These are phyloP conservation scores for Mustela nigripes DNA, from an alignment of 2,113 vertebrate species.

Conservation along the genomic window DNA sequence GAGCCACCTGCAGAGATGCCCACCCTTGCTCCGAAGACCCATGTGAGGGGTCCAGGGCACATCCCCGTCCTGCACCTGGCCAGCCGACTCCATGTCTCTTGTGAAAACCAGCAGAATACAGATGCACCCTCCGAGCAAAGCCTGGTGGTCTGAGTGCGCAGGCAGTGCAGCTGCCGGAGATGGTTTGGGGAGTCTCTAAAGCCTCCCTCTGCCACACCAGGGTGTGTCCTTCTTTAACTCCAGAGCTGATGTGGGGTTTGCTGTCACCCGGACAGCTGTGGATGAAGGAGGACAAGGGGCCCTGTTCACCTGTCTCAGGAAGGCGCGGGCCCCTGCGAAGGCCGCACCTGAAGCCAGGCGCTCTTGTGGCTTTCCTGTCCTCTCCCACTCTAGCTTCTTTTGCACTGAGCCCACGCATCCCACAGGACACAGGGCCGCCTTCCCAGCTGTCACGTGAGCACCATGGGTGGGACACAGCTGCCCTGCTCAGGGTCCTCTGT, in stretches of 20 bases:
- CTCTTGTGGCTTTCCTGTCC: background rate
- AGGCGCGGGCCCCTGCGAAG: background rate
- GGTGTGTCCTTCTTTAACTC: background rate
- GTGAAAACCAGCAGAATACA: background rate
- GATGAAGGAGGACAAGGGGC: background rate
- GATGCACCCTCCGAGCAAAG: background rate
- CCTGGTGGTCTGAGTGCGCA: fast-evolving
- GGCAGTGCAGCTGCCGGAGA: background rate
- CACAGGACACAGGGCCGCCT: background rate
- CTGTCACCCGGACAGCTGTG: background rate
- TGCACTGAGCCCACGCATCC: background rate
- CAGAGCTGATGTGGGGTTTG: background rate
- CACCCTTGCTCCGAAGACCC: background rate
- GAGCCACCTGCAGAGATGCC: background rate
- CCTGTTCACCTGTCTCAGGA: background rate
- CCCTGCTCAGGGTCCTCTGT: background rate
- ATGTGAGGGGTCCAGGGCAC: background rate
- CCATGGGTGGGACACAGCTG: background rate
- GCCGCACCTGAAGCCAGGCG: background rate
- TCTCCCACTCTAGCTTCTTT: background rate
- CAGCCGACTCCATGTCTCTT: background rate
- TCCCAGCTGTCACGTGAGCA: background rate
- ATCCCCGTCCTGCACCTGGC: background rate
- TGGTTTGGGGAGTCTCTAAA: background rate
- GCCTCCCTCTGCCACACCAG: background rate